Evolutionary conservation across 2,888 invertebrate species (phyloP), one percentile per base, ranked within the genome.

Genomic region (Cryptocephalus primarius): DNA sequence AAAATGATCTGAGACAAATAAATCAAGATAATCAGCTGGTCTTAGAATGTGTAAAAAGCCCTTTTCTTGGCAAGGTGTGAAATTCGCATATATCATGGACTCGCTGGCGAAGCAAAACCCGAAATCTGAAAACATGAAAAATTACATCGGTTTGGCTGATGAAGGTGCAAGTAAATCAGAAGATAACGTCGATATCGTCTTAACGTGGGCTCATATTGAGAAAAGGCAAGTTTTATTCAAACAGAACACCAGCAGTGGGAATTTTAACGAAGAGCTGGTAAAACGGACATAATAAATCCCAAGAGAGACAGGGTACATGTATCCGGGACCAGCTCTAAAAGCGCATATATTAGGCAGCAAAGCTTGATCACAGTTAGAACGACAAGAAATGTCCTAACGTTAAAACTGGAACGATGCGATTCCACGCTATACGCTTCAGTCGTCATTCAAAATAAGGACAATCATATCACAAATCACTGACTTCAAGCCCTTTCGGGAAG

Each of bases 221-320:
- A 50, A 55, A 56, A 55, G 56, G 52, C 57, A 57, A 57, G 58
- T 58, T 58, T 57, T 59, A 56, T 57, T 58, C 56, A 54, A 55
- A 55, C 55, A 53, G 55, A 56, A 58, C 58, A 57, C 53, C 55
- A 59, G 55, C 60, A 58, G 55, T 58, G 60, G 58, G 60, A 61
- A 60, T 59, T 62, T 60, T 56, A 61, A 60, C 60, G 62, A 60
- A 63, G 62, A 60, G 59, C 60, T 58, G 58, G 60, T 56, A 57
- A 60, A 62, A 56, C 56, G 58, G 53, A 53, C 42, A 59, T 55
- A 57, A 63, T 63, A 63, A 63, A 63, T 63, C 58, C 57, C 53
- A 44, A 38, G 51, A 51, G 56, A 60, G 61, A 61, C 61, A 61
- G 59, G 60, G 58, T 63, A 63, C 63, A 63, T 60, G 60, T 61